Percentiles rank a stretch among this genome's conserved stretches.
These are phyloP conservation scores for Cryptotis parvus DNA, from an alignment of 2,113 vertebrate species.

Conservation along the genomic window DNA sequence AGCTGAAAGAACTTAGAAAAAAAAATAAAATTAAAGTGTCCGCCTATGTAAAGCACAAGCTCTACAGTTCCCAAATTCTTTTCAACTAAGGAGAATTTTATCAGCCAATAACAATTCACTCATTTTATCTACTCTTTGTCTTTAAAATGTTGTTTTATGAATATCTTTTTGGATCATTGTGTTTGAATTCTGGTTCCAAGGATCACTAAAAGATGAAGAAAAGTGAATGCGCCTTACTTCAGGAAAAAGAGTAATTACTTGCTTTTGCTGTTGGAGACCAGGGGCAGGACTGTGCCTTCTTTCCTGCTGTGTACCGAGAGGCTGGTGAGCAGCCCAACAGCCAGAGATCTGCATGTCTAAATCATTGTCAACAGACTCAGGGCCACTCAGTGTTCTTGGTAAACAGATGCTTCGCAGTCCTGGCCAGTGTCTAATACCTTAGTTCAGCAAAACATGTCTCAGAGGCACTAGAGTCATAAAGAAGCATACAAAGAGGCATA, in stretches of 20 bases:
- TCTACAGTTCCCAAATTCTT: background rate
- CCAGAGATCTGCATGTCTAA: background rate
- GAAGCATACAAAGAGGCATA: background rate
- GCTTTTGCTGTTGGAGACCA: background rate
- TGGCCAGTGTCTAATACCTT: background rate
- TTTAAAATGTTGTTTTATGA: background rate
- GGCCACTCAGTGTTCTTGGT: background rate
- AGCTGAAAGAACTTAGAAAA: constrained; percentile 4
- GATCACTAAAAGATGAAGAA: background rate
- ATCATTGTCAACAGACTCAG: background rate
- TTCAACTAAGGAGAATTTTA: background rate
- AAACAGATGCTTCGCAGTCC: background rate
- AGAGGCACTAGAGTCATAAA: background rate
- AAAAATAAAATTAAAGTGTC: background rate
- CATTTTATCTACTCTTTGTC: background rate
- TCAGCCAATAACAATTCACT: background rate
- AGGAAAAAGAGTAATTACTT: too few species aligned
- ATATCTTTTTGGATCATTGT: background rate
- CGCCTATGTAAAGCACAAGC: background rate
- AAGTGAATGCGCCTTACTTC: background rate
- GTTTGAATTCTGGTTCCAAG: background rate
- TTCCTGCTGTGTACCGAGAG: background rate
- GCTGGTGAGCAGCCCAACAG: accelerated
- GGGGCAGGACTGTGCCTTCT: background rate
- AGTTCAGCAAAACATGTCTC: background rate